Percentiles rank a stretch among this genome's conserved stretches.
Conservation (phyloP, 1,140 invertebrate species). For the Drosophila tropicalis region DNA sequence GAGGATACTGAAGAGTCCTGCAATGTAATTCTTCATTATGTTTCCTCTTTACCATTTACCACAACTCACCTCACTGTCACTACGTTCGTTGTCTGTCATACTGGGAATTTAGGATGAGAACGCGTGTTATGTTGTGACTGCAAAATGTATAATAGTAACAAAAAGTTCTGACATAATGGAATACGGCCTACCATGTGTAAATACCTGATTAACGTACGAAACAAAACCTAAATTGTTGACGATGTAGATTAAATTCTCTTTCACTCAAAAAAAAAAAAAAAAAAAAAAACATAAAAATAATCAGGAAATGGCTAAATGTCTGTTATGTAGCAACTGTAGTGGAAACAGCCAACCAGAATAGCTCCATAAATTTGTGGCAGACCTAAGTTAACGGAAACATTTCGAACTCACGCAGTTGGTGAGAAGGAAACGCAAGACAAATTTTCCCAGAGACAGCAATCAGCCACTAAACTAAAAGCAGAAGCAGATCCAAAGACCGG, state of each 20-base stretch:
- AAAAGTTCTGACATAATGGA: background rate
- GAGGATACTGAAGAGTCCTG: constrained; percentile 57
- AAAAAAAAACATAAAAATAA: background rate
- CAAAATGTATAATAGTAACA: background rate
- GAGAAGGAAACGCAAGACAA: constrained; percentile 74
- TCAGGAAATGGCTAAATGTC: constrained; percentile 17
- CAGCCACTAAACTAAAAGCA: background rate
- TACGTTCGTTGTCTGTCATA: constrained; percentile 23
- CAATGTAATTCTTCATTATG: background rate
- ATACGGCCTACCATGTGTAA: constrained; percentile 1
- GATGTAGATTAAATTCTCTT: constrained; percentile 4
- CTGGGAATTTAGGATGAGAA: background rate
- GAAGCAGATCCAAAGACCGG: constrained; percentile 3
- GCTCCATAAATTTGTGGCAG: constrained; percentile 63
- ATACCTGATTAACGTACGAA: constrained; percentile 14
- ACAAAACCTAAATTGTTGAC: background rate
- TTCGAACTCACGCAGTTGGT: constrained; percentile 47
- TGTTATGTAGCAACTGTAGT: constrained; percentile 64
- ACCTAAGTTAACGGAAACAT: constrained; percentile 70
- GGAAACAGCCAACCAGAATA: constrained; percentile 66
- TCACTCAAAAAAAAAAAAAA: constrained; percentile 27
- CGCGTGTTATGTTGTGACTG: background rate
- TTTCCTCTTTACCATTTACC: background rate
- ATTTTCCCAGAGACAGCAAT: constrained; percentile 50
- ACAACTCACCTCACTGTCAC: background rate